Conservation (phyloP, 2,888 invertebrate species). For the Lycocerus yunnanus region DNA sequence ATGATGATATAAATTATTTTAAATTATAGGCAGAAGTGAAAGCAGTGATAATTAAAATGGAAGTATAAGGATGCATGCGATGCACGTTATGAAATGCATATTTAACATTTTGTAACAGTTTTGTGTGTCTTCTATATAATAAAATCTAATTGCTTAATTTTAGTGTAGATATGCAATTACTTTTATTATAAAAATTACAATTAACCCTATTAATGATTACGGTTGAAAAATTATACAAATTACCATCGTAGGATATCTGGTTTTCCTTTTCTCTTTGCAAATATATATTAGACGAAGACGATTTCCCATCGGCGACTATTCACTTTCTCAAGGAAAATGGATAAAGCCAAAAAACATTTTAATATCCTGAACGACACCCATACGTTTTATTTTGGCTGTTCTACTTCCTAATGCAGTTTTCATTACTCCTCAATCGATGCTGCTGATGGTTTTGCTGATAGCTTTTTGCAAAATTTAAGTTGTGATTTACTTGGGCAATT, state of each 20-base stretch:
- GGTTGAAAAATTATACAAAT: neutral
- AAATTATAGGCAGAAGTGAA: neutral
- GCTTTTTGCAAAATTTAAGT: no score
- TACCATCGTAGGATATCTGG: neutral
- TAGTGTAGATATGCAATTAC: neutral
- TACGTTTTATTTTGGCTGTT: no score
- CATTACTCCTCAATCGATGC: no score
- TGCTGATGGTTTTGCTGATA: no score
- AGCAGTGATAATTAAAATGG: neutral
- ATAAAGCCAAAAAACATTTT: no score
- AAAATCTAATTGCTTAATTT: neutral
- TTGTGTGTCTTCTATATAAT: neutral
- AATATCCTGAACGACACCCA: no score
- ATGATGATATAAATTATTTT: neutral
- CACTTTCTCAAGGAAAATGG: no score
- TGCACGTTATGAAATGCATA: neutral
- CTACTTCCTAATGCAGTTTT: no score
- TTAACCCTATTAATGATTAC: neutral
- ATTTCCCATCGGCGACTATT: neutral
- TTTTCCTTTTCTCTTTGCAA: neutral
- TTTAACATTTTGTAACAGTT: neutral
- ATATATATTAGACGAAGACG: neutral
- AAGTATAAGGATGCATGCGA: neutral
- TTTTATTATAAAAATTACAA: neutral
- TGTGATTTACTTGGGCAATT: no score